A percentile compares a stretch with the other conserved stretches of the same genome.
Conservation (phyloP, 1,140 invertebrate species). For the Achatina immaculata region DNA sequence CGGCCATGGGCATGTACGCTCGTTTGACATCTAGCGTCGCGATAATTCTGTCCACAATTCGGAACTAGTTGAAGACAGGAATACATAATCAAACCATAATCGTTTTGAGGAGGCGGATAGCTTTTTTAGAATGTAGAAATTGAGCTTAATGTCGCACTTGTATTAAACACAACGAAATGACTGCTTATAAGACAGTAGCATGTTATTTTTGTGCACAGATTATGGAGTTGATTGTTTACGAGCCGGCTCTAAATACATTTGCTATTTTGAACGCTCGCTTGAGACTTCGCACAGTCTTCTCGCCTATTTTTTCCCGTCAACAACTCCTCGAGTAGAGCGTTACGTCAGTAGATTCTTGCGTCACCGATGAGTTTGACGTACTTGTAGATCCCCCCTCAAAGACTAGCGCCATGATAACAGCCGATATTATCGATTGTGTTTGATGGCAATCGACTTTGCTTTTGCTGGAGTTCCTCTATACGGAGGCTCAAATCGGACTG, state of each 20-base stretch:
- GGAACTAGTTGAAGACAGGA: neutral
- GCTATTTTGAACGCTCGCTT: too few species aligned
- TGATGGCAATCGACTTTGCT: conserved; percentile 11
- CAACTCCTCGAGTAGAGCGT: neutral
- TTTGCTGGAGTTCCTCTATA: conserved; percentile 1
- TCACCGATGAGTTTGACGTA: conserved; percentile 1
- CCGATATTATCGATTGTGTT: neutral
- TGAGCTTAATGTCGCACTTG: too few species aligned
- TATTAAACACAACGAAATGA: too few species aligned
- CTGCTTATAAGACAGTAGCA: too few species aligned
- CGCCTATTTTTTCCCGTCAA: neutral
- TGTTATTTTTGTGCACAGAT: too few species aligned
- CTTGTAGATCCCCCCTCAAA: neutral
- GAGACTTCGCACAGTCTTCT: too few species aligned
- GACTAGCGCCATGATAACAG: neutral
- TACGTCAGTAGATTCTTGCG: neutral
- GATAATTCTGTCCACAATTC: neutral
- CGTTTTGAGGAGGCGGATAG: neutral
- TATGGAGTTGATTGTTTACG: too few species aligned
- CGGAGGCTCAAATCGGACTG: neutral
- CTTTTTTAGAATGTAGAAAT: too few species aligned
- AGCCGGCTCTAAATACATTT: too few species aligned
- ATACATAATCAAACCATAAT: neutral
- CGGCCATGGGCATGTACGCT: neutral
- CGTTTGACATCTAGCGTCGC: neutral